Evolutionary conservation across 2,888 invertebrate species (phyloP), one percentile per base, ranked within the genome.

Genomic region (Salticus scenicus): DNA sequence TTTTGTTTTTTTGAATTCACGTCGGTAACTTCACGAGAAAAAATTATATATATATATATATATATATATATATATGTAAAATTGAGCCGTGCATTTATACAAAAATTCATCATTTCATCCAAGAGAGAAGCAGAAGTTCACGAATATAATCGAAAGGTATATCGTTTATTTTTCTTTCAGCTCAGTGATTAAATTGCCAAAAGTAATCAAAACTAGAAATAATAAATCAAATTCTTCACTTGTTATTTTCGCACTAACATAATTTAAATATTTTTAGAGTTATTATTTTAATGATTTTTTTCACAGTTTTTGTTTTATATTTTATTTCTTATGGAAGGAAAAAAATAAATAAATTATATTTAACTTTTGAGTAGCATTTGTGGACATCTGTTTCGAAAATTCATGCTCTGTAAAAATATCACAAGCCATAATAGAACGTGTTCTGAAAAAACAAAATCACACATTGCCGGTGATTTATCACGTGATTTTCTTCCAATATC

Each of bases 91-190:
- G 72, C 79, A 80, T 80, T 73, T 66, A 66, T 80, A 80, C 73
- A 80, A 80, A 80, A 73, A 80, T 42, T 31, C n/a, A n/a, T 80
- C 79, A 80, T 79, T 66, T 28, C 27, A 27, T 42, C 42, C 75
- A 76, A 42, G 31, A 42, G 24, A 67, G 14, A 47, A 76, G 67
- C 47, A 47, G 42, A 66, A 28, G 67, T 76, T 67, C 75, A 76
- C 47, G 31, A 30, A 76, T 10, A n/a, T n/a, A n/a, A n/a, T n/a
- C n/a, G n/a, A n/a, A n/a, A n/a, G n/a, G n/a, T n/a, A n/a, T n/a
- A n/a, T n/a, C n/a, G n/a, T 37, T 37, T 33, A 8, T 57, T 74
- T 74, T 10, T 4, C 20, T 57, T 24, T 8, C 12, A 31, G 24
- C 10, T 27, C 28, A 41, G 30, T 41, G 27, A 28, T 24, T 20